Percentiles rank a stretch among this genome's conserved stretches.
These are phyloP conservation scores for Martes martes DNA, from an alignment of 2,113 vertebrate genomes.

Conservation along the genomic window DNA sequence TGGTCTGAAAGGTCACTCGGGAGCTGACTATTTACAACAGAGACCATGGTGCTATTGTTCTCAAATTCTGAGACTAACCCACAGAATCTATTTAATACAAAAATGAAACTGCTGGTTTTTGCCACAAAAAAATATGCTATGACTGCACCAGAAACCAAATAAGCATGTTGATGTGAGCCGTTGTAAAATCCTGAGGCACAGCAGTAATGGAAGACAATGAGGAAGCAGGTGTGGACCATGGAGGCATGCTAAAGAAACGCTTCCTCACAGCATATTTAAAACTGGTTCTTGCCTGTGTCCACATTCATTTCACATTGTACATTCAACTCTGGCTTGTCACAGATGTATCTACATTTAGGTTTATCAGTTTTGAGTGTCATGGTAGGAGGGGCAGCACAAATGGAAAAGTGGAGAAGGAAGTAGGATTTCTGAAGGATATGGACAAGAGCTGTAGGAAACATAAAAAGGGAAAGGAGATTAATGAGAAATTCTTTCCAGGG, in stretches of 20 bases:
- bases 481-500: neutral
- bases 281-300: neutral
- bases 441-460: neutral
- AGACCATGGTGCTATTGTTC: neutral
- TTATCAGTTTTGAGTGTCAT: neutral
- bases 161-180: neutral
- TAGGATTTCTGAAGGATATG: neutral
- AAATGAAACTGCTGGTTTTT: neutral
- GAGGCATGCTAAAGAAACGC: neutral
- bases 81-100: neutral
- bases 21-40: neutral
- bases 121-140: neutral
- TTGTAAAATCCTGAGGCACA: neutral
- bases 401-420: neutral
- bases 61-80: neutral
- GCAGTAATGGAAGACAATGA: neutral
- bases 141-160: neutral
- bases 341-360: neutral
- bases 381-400: neutral
- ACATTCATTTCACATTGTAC: neutral
- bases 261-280: neutral
- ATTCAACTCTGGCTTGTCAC: neutral
- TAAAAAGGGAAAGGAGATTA: neutral
- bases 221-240: rapidly evolving
- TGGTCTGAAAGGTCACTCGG: slow-evolving; percentile 37